Base-by-base conservation (phyloP, 2,888 invertebrate species). In the Diabrotica balteata region DNA sequence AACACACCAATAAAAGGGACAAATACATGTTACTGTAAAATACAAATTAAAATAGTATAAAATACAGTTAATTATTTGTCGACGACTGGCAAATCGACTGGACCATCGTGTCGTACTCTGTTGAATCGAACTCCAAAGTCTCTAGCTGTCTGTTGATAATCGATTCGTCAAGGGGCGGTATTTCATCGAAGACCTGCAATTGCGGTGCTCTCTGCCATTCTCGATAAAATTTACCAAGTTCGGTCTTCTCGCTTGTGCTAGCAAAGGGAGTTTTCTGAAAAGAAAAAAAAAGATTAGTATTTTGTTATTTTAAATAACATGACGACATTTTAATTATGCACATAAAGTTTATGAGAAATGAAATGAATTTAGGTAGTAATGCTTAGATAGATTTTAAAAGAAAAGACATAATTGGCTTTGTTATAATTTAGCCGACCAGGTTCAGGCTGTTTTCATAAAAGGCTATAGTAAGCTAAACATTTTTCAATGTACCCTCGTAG, bases 231-330 rank as follows among this genome's bases (percentile, higher is more conserved):
- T 89, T 87, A 0, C 93, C 92, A 70, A 94, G 85, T 78, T 94
- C 94, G 32, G 89, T 89, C 77, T 91, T 90, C 0, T 89, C 88
- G 76, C 89, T 91, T 68, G 89, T 87, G 70, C 89, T 91, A 55
- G 93, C 93, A 80, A 94, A 94, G 5, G 94, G 93, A 59, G 93
- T 91, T 84, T 92, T 92, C 93, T 93, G 86, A 2, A 89, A 86
- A 49, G 70, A 69, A 67, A 53, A 63, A 68, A 46, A 8, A 47
- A 2, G 47, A 9, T 7, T 2, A 8, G 4, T 47, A 47, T 47
- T 8, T 47, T 47, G 10, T 47, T 32, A 32, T 32, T 32, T 32
- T 32, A 32, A 32, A 32, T 32, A 32, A 32, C 32, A 32, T 32
- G 4, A 5, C 5, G 32, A 32, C 32, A 32, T 32, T 5, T 32